These are phyloP conservation scores for Orientallactaga sibirica DNA, from an alignment of 2,797 vertebrate genomes.

Conservation along the genomic window DNA sequence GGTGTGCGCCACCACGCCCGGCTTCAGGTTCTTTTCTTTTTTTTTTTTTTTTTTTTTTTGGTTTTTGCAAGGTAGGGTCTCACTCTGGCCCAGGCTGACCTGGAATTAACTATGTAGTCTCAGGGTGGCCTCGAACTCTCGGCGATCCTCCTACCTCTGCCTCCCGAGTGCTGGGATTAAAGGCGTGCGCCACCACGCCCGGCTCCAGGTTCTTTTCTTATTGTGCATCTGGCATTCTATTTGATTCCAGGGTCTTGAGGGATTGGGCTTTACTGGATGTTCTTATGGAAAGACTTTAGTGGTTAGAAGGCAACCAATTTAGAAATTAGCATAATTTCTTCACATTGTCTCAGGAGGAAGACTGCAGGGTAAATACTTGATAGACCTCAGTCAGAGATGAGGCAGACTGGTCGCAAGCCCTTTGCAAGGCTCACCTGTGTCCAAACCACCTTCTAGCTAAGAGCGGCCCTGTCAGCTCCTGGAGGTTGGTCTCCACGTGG, in stretches of 20 bases:
- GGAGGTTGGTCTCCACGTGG: neutral
- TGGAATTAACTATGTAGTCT: no score
- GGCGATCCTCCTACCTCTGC: no score
- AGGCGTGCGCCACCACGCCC: no score
- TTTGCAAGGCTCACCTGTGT: neutral
- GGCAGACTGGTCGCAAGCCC: neutral
- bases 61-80: no score
- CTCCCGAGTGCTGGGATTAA: no score
- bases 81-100: no score
- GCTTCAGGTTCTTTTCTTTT: no score
- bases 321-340: neutral
- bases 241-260: neutral
- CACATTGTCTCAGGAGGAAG: neutral
- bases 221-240: neutral
- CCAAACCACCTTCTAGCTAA: neutral
- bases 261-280: neutral
- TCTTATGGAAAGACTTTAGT: neutral
- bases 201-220: neutral
- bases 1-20: no score
- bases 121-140: no score
- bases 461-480: neutral
- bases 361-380: slow-evolving; percentile 17
- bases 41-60: no score
- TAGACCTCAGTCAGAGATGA: neutral
- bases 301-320: neutral